Evolutionary conservation across 1,140 invertebrate genomes (phyloP), one percentile per base, ranked within the genome.

Genomic region (Gonatopus flavifemur): DNA sequence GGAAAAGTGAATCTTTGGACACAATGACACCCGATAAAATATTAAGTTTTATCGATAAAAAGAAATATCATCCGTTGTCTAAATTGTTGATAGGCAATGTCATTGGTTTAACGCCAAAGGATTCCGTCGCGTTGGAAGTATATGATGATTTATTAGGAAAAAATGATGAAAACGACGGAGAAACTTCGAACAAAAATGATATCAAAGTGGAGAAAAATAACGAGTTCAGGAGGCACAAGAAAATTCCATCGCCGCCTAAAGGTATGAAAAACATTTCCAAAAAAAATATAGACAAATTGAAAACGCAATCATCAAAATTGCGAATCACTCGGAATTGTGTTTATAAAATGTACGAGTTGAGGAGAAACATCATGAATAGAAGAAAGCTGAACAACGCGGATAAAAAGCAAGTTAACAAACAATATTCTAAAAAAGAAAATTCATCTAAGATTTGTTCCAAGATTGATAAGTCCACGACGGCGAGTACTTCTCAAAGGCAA

Each of bases 71-170:
- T 49, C 74, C 75, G 4, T 61, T 72, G 32, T 73, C 74, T 0
- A 69, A 76, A 33, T 49, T 76, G 19, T 22, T 77, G n/a, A 76
- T 77, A 31, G 65, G 67, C 4, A 71, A 70, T 30, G 65, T 77
- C 38, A 77, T 77, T 32, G 75, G 74, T 5, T 31, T 73, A 21
- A 62, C 65, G 2, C 54, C 49, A 1, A 57, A 69, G 22, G 66
- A 74, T 48, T 57, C 62, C 19, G 40, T 53, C 25, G 49, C 21
- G 19, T 53, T 49, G 16, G 25, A 52, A 4, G 12, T 28, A 3
- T 12, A 33, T 5, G 20, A 55, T 1, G 7, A 10, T 20, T 1
- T 13, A 55, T 3, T 7, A 25, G 0, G 32, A 60, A n/a, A 39
- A 15, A 10, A 43, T 20, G 15, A 18, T 39, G 30, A 30, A 18